Base-by-base conservation (phyloP, 2,797 vertebrate genomes). In the Anisognathus igniventris region DNA sequence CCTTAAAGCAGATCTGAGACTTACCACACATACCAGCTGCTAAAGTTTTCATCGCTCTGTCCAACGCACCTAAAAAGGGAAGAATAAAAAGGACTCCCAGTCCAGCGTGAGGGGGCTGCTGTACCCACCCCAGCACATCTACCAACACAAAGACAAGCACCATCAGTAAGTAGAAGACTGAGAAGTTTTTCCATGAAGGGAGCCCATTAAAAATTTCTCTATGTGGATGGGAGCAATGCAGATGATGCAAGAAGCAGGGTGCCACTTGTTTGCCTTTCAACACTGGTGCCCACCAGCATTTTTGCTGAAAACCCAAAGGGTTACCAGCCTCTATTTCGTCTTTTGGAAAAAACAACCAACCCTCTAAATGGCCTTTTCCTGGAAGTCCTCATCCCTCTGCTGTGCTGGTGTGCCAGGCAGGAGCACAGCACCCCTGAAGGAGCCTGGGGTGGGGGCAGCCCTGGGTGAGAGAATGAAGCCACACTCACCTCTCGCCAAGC, bases 1-100 rank as follows among this genome's bases (percentile, higher is more conserved):
- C 61, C 80, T 62, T 77, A 86, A 76, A 88, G 30, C 62, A 91
- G 50, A 62, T 82, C 51, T 72, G 72, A 82, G 80, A 81, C 97
- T 98, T 97, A 98, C 98, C 98, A 98, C 81, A 98, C 83, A 77
- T 97, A 95, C 98, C 97, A 98, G 88, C 39, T 95, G 79, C 68
- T 79, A 13, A 95, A 57, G 37, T 96, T 94, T 35, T 88, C 96
- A 58, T 97, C 4, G 0, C 80, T 92, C 57, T 93, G 94, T 84
- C 47, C 45, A 10, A 62, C 1, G 11, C 96, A 98, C 84, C 98
- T 98, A 66, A 53, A 75, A 89, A 95, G 89, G 47, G 30, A 94
- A 92, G 66, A 87, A 81, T 15, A 76, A 15, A 93, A 88, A 45
- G 15, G 25, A 83, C 14, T 77, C 86, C 73, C 51, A 88, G 39